A percentile compares a stretch with the other conserved stretches of the same genome.
These are phyloP conservation scores for Mylabris sibirica DNA, from an alignment of 2,888 invertebrate species.

Conservation along the genomic window DNA sequence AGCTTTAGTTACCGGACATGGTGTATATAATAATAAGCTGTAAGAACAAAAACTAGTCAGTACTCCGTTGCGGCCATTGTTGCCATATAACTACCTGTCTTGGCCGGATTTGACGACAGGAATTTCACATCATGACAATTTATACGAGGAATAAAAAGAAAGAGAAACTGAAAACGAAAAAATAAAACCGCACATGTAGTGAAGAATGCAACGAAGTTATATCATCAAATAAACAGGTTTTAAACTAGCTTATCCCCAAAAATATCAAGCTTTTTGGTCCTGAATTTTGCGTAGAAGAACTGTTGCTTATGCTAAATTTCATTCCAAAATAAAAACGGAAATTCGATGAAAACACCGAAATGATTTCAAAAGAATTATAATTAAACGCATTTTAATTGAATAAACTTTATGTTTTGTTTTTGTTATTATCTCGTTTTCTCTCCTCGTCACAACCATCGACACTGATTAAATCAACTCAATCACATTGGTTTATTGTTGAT, in stretches of 20 bases:
- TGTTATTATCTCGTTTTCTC: no score
- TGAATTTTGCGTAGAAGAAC: neutral
- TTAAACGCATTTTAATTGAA: no score
- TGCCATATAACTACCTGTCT: neutral
- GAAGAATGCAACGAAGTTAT: slow-evolving; percentile 1
- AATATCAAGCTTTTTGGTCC: neutral
- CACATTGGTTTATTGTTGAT: neutral
- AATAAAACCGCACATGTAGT: neutral
- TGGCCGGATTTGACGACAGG: neutral
- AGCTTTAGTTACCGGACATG: neutral
- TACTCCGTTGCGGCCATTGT: slow-evolving; percentile 16
- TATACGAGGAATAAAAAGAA: neutral
- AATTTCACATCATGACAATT: slow-evolving; percentile 3
- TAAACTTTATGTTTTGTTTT: neutral
- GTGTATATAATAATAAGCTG: neutral
- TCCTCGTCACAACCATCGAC: no score
- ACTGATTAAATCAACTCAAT: neutral
- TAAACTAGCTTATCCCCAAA: neutral
- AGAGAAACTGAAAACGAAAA: neutral
- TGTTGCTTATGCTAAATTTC: no score
- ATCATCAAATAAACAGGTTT: slow-evolving; percentile 7
- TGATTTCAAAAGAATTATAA: no score
- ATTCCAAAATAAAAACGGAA: no score
- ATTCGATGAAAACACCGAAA: no score
- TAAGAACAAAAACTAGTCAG: neutral